phyloP scores from a whole-genome alignment of 2,113 vertebrate genomes.

The Mystacornis crossleyi region DNA sequence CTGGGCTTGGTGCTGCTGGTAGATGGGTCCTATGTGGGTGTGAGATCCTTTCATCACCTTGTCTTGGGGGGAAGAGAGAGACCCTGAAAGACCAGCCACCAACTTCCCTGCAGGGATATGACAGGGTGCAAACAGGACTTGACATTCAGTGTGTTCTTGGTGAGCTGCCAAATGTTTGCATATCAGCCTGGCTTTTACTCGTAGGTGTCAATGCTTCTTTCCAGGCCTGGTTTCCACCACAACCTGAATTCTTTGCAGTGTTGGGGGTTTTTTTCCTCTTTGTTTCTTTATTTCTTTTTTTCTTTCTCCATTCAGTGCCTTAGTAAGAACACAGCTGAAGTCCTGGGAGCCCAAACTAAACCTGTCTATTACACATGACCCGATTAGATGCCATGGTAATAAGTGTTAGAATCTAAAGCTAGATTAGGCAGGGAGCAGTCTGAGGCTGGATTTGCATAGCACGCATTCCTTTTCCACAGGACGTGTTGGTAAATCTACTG shows the following conservation, averaged over 20 bases:
- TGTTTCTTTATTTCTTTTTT: background rate
- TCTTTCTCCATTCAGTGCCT: background rate
- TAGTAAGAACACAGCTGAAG: background rate
- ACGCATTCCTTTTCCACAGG: conserved; percentile 10
- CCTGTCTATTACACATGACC: background rate
- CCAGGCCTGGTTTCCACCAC: background rate
- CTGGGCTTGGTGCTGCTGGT: background rate
- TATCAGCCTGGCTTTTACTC: conserved; percentile 7
- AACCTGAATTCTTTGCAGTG: background rate
- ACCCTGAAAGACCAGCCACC: background rate
- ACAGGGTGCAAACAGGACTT: background rate
- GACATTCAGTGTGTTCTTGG: background rate
- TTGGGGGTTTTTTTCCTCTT: fast-evolving
- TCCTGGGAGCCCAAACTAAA: background rate
- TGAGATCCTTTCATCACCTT: background rate
- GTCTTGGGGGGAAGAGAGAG: background rate
- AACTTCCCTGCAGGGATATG: background rate
- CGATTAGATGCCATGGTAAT: conserved; percentile 32
- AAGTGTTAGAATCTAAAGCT: conserved; percentile 55
- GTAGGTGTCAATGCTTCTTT: background rate
- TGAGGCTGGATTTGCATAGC: conserved; percentile 61
- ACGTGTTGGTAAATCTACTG: background rate
- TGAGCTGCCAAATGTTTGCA: conserved; percentile 17
- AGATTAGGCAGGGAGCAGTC: conserved; percentile 48
- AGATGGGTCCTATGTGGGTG: fast-evolving